Conservation (phyloP, 2,888 invertebrate species). For the Nephrocerus scutellatus region DNA sequence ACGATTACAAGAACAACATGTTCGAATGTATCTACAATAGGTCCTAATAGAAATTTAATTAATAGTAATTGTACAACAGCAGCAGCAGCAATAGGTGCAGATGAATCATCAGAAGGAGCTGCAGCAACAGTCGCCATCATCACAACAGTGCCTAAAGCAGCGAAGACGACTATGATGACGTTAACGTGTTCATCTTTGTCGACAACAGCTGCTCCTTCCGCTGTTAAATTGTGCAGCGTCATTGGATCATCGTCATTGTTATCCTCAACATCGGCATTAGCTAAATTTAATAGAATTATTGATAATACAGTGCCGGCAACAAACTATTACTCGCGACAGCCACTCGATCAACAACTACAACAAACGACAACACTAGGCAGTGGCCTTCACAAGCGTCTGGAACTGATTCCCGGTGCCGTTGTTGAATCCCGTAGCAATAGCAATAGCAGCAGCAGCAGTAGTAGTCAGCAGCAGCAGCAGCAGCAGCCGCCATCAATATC, state of each 20-base stretch:
- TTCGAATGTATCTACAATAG: conserved; percentile 22
- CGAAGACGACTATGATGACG: conserved; percentile 17
- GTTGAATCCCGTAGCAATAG: too few relatives aligned
- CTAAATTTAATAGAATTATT: conserved; percentile 47
- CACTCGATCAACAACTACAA: conserved; percentile 21
- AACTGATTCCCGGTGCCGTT: conserved; percentile 9
- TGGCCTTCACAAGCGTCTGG: conserved; percentile 15
- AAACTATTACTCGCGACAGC: conserved; percentile 28
- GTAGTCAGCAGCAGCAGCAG: conserved; percentile 6
- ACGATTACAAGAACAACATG: conserved; percentile 21
- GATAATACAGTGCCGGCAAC: conserved; percentile 40
- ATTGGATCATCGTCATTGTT: conserved; percentile 32
- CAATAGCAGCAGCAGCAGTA: too few relatives aligned
- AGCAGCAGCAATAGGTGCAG: conserved; percentile 19
- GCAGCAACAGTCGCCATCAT: conserved; percentile 27
- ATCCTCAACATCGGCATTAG: conserved; percentile 42
- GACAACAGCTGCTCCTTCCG: conserved; percentile 29
- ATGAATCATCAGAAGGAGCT: conserved; percentile 24
- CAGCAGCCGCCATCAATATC: conserved; percentile 15
- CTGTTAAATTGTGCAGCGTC: too few relatives aligned
- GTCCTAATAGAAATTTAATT: conserved; percentile 28
- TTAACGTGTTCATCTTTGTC: conserved; percentile 18
- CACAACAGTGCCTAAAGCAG: conserved; percentile 1
- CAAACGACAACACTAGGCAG: conserved; percentile 20
- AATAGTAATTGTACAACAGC: conserved; percentile 18